phyloP scores from a whole-genome alignment of 2,797 vertebrate species.

The Pterois miles region DNA sequence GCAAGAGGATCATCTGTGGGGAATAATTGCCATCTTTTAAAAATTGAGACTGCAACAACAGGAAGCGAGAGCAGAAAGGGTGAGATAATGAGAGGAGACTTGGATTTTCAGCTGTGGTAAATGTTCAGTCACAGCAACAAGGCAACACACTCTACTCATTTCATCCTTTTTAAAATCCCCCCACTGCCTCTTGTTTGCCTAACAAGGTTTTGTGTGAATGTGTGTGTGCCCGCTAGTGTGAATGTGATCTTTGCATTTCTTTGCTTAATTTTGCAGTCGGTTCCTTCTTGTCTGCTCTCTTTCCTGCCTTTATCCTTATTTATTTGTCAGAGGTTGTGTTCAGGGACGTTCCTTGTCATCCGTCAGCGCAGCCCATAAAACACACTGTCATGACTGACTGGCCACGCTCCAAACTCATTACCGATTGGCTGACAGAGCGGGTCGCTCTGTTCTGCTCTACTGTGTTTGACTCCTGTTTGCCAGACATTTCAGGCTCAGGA shows the following conservation, averaged over 20 bases:
- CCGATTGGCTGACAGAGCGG: slow-evolving; percentile 83
- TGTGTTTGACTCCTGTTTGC: slow-evolving; percentile 79
- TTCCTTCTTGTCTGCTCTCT: slow-evolving; percentile 58
- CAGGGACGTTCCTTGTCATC: slow-evolving; percentile 78
- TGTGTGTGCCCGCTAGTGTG: background rate
- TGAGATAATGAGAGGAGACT: slow-evolving; percentile 67
- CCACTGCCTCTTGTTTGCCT: slow-evolving; percentile 48
- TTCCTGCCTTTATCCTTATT: slow-evolving; percentile 78
- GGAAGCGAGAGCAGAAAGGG: slow-evolving; percentile 43
- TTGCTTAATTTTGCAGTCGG: slow-evolving; percentile 51
- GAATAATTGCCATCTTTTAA: slow-evolving; percentile 70
- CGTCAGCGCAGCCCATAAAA: slow-evolving; percentile 76
- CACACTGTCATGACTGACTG: slow-evolving; percentile 82
- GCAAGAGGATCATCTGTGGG: slow-evolving; percentile 24
- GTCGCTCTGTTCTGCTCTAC: slow-evolving; percentile 76
- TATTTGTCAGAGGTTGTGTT: slow-evolving; percentile 82
- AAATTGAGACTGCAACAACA: slow-evolving; percentile 55
- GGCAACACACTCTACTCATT: slow-evolving; percentile 47
- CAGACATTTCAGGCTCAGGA: slow-evolving; percentile 77
- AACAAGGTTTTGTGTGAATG: slow-evolving; percentile 23
- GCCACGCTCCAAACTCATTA: slow-evolving; percentile 79
- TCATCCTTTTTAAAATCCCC: slow-evolving; percentile 40
- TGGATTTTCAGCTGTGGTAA: slow-evolving; percentile 59
- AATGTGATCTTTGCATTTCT: slow-evolving; percentile 29
- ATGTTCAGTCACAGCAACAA: slow-evolving; percentile 57